phyloP scores from a whole-genome alignment of 2,888 invertebrate genomes.

The Uropetala carovei region DNA sequence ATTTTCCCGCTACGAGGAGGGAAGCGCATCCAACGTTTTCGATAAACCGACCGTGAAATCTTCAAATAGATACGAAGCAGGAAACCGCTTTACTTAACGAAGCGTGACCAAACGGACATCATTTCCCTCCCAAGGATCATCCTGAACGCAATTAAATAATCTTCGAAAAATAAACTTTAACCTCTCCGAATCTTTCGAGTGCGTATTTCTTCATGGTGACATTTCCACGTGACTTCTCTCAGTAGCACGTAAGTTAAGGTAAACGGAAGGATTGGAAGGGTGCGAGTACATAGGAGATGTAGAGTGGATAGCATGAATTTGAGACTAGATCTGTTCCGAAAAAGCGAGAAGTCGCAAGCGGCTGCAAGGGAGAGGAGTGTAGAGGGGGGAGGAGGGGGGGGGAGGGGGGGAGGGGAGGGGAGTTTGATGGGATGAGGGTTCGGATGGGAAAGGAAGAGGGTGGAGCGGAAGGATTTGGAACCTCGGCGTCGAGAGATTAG shows the following conservation, averaged over 20 bases:
- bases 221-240: background rate
- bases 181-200: background rate
- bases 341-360: too few relatives aligned
- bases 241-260: background rate
- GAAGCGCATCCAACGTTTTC: background rate
- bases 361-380: background rate
- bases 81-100: background rate
- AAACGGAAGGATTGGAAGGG: too few relatives aligned
- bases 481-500: conserved; percentile 17
- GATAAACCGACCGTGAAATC: background rate
- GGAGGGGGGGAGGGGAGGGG: background rate
- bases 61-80: background rate
- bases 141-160: background rate
- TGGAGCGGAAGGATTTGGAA: conserved; percentile 16
- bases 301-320: background rate
- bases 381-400: background rate
- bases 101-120: background rate
- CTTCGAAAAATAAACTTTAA: background rate
- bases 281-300: too few relatives aligned
- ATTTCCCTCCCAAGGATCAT: background rate
- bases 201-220: background rate
- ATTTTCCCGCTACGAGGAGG: background rate
- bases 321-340: too few relatives aligned
- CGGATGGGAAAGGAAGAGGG: background rate
- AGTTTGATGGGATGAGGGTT: background rate